Conservation (phyloP, 2,888 invertebrate genomes). For the Rhingia rostrata region DNA sequence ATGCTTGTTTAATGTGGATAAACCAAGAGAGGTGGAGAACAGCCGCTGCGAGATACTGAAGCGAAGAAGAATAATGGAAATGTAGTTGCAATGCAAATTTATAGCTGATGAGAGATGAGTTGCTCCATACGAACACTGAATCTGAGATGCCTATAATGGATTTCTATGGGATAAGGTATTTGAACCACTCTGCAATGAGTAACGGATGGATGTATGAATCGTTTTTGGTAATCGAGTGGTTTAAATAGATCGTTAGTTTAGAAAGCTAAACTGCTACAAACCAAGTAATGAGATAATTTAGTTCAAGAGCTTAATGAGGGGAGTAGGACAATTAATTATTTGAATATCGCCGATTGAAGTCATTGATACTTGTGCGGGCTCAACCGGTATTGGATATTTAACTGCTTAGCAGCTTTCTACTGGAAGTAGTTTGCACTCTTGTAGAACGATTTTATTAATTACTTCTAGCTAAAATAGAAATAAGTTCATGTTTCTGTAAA, state of each 20-base stretch:
- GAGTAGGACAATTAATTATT: not conserved
- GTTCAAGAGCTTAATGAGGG: not conserved
- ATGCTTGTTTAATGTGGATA: conserved; percentile 41
- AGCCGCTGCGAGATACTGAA: not conserved
- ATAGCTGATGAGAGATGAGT: conserved; percentile 15
- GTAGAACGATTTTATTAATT: not conserved
- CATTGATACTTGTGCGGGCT: not conserved
- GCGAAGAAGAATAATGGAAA: conserved; percentile 4
- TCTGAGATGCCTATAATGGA: not conserved
- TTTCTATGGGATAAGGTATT: not conserved
- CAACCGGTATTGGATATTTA: not conserved
- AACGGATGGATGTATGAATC: conserved; percentile 9
- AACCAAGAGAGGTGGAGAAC: not conserved
- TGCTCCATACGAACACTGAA: conserved; percentile 18
- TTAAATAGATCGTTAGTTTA: conserved; percentile 36
- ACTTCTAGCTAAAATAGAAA: not conserved
- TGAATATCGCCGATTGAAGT: not conserved
- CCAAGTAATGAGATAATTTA: conserved; percentile 30
- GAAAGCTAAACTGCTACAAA: conserved; percentile 24
- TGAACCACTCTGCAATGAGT: not conserved
- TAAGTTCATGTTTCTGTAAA: too few relatives aligned
- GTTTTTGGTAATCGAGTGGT: conserved; percentile 41
- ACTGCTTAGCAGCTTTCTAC: not conserved
- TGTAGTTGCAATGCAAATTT: conserved; percentile 43
- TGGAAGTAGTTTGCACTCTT: not conserved